Conservation (phyloP, 1,140 invertebrate species). For the Halyomorpha halys region DNA sequence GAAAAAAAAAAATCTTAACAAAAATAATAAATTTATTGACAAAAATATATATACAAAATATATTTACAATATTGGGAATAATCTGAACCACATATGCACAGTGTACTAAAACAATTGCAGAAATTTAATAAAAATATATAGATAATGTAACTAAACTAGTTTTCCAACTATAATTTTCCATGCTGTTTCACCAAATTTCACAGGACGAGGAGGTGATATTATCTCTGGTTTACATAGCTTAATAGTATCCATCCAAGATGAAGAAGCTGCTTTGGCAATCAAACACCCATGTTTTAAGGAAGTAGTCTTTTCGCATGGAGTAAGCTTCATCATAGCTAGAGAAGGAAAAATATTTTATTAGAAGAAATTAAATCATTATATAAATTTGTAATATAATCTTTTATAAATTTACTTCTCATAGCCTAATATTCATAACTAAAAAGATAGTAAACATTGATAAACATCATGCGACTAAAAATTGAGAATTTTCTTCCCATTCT, state of each 20-base stretch:
- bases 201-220: constrained; percentile 34
- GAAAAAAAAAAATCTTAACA: no score
- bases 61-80: neutral
- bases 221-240: constrained; percentile 40
- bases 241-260: constrained; percentile 39
- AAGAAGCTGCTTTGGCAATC: constrained; percentile 33
- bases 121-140: no score
- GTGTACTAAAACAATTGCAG: no score
- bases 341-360: constrained; percentile 26
- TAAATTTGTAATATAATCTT: constrained; percentile 7
- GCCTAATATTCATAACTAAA: no score
- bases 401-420: no score
- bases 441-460: no score
- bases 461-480: no score
- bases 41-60: neutral
- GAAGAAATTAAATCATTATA: constrained; percentile 21
- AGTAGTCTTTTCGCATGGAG: constrained; percentile 23
- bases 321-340: constrained; percentile 38
- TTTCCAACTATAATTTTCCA: constrained; percentile 2
- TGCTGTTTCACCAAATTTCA: neutral
- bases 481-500: no score
- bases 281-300: constrained; percentile 35
- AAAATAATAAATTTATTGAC: neutral
- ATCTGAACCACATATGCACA: no score
- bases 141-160: neutral